Evolutionary conservation across 2,113 vertebrate genomes (phyloP), one percentile per base, ranked within the genome.

Genomic region (Grammomys dolichurus): DNA sequence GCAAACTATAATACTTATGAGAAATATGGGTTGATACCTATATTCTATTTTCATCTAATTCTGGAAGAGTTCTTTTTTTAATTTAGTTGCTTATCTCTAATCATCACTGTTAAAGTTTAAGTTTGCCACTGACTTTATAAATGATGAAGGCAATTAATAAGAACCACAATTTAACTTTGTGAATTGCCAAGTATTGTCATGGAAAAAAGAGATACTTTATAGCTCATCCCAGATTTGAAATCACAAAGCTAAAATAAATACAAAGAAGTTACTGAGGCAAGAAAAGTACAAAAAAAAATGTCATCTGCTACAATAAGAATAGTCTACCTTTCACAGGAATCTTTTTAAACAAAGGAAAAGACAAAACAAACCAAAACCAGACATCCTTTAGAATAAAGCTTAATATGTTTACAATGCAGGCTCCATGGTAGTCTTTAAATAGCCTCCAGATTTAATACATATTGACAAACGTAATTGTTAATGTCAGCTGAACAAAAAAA

Each of bases 191-290:
- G 26, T 60, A 73, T 14, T 60, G 12, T 84, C 75, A 67, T 0
- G 1, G 56, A 72, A 17, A 75, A n/a, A 73, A 60, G 67, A 54
- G 63, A 70, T 20, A 36, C 2, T 22, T 40, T 20, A 43, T 67
- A 89, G 67, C 43, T 77, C 31, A 0, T 33, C 26, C 67, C 22
- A 40, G 40, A 90, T 92, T 76, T 88, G 75, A 90, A 95, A 88
- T 88, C 26, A 84, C 76, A 40, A 67, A 24, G 51, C 76, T 90
- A 73, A 89, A 93, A 94, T 94, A 96, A 96, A 92, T 65, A 94
- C 51, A 91, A 80, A 94, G 48, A 81, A 87, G 16, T 28, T 48
- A 76, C 65, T 36, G 40, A 90, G 51, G 43, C 9, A 92, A 87
- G 85, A 87, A 24, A 94, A 88, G 94, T 22, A 87, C 36, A 85